A percentile compares a stretch with the other conserved stretches of the same genome.
Evolutionary conservation across 2,113 vertebrate genomes (phyloP).

Genomic region (Tragelaphus strepsiceros): DNA sequence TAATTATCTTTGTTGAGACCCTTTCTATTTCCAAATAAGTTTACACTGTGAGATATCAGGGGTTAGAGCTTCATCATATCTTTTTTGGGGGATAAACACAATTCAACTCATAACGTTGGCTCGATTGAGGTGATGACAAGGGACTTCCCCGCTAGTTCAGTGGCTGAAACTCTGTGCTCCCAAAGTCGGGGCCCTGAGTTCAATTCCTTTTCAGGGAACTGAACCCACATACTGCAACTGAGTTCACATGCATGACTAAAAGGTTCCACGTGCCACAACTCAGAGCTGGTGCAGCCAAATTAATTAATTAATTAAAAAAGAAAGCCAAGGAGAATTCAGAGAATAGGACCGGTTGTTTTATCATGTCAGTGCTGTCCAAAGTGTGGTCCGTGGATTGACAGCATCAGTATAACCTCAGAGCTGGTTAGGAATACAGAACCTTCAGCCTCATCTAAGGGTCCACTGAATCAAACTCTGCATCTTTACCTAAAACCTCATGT

Average conservation of each 20-base stretch:
- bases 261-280: background rate
- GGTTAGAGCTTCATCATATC: background rate
- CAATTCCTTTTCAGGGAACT: background rate
- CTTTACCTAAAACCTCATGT: background rate
- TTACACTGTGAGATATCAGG: background rate
- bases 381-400: background rate
- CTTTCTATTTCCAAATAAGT: background rate
- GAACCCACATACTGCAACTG: background rate
- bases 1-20: background rate
- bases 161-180: background rate
- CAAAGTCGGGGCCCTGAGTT: background rate
- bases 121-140: background rate
- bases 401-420: background rate
- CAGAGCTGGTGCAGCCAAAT: background rate
- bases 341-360: background rate
- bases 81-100: rapidly evolving
- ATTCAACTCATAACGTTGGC: background rate
- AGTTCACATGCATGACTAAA: background rate
- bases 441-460: background rate
- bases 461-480: background rate
- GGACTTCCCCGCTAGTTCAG: background rate
- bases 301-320: background rate
- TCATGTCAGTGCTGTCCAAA: background rate
- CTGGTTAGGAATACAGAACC: background rate
- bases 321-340: background rate